These are phyloP conservation scores for Anthoscopus minutus DNA, from an alignment of 2,113 vertebrate species.

Conservation along the genomic window DNA sequence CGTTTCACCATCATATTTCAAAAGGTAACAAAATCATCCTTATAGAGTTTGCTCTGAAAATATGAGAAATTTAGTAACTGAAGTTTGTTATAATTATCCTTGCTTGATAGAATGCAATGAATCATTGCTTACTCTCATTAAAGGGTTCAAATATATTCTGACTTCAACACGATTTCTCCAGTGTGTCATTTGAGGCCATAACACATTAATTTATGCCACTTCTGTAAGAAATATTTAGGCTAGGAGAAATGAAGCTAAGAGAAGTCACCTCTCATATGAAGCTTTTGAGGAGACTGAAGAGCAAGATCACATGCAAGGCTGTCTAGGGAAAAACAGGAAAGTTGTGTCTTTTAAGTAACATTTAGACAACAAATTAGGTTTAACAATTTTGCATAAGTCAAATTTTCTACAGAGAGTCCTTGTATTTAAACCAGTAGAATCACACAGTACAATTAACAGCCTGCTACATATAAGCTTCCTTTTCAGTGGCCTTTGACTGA, in stretches of 20 bases:
- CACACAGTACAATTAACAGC: neutral
- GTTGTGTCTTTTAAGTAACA: neutral
- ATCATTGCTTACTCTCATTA: neutral
- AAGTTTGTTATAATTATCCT: neutral
- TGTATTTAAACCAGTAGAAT: neutral
- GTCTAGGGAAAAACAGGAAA: neutral
- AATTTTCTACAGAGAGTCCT: neutral
- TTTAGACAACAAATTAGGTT: neutral
- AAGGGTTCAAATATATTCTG: neutral
- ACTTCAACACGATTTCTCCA: neutral
- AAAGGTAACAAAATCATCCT: neutral
- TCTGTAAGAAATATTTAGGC: neutral
- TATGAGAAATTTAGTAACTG: neutral
- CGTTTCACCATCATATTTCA: neutral
- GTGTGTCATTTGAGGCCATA: rapidly evolving
- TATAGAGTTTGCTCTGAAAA: neutral
- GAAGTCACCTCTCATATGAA: neutral
- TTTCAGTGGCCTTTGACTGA: neutral
- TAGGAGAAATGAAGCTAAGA: neutral
- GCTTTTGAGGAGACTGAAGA: neutral
- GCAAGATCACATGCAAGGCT: neutral
- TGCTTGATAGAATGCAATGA: no score
- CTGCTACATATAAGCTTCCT: neutral
- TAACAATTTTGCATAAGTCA: neutral
- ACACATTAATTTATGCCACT: neutral